A percentile compares a stretch with the other conserved stretches of the same genome.
phyloP scores from a whole-genome alignment of 2,113 vertebrate genomes.

The Spilogale gracilis region DNA sequence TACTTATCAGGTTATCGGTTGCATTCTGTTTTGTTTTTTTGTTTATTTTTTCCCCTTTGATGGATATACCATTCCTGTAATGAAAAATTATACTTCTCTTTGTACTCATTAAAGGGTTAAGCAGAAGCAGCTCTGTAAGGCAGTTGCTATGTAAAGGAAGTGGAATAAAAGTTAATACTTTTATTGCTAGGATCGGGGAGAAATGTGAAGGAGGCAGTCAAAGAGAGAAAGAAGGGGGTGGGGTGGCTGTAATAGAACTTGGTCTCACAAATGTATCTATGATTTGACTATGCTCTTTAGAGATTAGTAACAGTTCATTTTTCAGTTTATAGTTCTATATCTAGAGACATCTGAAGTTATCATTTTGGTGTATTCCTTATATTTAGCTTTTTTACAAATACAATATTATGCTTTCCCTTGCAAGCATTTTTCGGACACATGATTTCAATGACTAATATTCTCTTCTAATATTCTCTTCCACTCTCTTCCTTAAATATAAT shows the following conservation, averaged over 20 bases:
- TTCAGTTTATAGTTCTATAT: not conserved
- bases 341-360: not conserved
- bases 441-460: not conserved
- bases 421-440: not conserved
- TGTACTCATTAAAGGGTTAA: not conserved
- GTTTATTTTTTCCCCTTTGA: no score
- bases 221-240: not conserved
- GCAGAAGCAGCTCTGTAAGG: not conserved
- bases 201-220: not conserved
- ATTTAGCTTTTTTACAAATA: slow-evolving; percentile 12
- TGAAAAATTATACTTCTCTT: not conserved
- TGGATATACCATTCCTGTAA: not conserved
- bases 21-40: not conserved
- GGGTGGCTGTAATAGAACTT: not conserved
- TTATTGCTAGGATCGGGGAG: not conserved
- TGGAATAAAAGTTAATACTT: not conserved
- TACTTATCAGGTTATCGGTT: not conserved
- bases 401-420: not conserved
- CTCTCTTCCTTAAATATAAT: not conserved
- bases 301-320: not conserved
- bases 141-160: not conserved
- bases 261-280: not conserved
- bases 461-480: not conserved
- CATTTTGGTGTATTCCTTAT: not conserved
- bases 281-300: not conserved